Conservation (phyloP, 2,113 vertebrate species). For the Pipra filicauda region DNA sequence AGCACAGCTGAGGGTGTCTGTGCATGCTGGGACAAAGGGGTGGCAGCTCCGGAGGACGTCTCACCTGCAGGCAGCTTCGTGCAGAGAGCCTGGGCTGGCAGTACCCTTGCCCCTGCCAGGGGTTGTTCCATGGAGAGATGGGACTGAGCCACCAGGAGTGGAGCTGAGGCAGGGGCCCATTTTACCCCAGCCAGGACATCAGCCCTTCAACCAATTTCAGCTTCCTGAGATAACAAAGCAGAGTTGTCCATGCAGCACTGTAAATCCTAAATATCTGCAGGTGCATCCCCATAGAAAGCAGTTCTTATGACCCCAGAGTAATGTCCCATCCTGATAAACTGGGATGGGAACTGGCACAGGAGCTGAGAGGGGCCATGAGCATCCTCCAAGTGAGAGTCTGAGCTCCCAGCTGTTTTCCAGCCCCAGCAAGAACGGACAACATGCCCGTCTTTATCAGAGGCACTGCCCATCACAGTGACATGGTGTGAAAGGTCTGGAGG, state of each 20-base stretch:
- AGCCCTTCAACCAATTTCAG: not conserved
- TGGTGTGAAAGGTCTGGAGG: not conserved
- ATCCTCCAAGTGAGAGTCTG: not conserved
- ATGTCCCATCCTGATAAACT: not conserved
- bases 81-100: not conserved
- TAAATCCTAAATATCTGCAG: not conserved
- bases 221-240: no score
- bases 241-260: not conserved
- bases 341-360: not conserved
- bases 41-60: accelerated
- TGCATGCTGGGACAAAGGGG: not conserved
- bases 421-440: not conserved
- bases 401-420: not conserved
- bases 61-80: not conserved
- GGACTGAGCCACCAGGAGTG: not conserved
- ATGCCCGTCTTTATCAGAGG: not conserved
- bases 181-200: not conserved
- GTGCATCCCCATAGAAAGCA: not conserved
- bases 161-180: not conserved
- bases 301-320: not conserved
- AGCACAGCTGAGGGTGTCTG: not conserved
- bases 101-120: not conserved
- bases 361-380: not conserved
- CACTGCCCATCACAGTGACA: not conserved
- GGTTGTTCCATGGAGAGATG: not conserved